phyloP scores from a whole-genome alignment of 2,888 invertebrate genomes.

The Oscheius onirici region DNA sequence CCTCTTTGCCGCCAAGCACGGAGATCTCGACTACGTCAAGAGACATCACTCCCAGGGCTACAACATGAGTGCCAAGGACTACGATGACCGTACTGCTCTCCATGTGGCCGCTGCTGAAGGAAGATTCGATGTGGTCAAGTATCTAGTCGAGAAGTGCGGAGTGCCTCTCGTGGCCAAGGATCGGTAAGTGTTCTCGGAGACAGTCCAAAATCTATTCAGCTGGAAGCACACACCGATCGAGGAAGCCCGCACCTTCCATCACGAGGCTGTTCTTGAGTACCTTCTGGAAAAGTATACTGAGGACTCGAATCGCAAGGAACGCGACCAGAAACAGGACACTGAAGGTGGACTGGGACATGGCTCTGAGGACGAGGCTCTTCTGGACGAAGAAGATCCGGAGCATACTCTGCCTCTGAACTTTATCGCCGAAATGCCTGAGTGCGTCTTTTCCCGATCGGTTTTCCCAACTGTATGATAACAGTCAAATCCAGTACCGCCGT shows the following conservation, averaged over 20 bases:
- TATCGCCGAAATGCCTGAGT: neutral
- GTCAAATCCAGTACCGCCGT: too few species aligned
- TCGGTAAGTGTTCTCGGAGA: conserved; percentile 9
- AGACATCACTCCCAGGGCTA: conserved; percentile 79
- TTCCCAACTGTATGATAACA: neutral
- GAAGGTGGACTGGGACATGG: neutral
- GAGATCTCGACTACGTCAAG: conserved; percentile 77
- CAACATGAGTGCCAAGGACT: conserved; percentile 91
- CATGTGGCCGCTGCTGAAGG: conserved; percentile 95
- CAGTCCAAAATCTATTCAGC: conserved; percentile 37
- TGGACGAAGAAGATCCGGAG: conserved; percentile 1
- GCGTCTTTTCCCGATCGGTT: neutral
- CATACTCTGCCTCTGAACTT: neutral
- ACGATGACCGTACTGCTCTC: conserved; percentile 92
- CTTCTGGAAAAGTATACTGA: conserved; percentile 15
- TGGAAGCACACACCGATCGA: conserved; percentile 66
- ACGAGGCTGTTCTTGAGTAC: conserved; percentile 38
- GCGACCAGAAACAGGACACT: neutral
- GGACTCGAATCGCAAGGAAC: neutral
- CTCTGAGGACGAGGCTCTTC: neutral
- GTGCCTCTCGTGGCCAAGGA: conserved; percentile 36
- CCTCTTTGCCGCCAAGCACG: conserved; percentile 90
- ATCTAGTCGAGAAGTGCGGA: conserved; percentile 47
- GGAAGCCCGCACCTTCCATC: conserved; percentile 59
- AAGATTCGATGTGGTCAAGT: conserved; percentile 75